Base-by-base conservation (phyloP, 2,113 vertebrate species). In the Brachirus orientalis region DNA sequence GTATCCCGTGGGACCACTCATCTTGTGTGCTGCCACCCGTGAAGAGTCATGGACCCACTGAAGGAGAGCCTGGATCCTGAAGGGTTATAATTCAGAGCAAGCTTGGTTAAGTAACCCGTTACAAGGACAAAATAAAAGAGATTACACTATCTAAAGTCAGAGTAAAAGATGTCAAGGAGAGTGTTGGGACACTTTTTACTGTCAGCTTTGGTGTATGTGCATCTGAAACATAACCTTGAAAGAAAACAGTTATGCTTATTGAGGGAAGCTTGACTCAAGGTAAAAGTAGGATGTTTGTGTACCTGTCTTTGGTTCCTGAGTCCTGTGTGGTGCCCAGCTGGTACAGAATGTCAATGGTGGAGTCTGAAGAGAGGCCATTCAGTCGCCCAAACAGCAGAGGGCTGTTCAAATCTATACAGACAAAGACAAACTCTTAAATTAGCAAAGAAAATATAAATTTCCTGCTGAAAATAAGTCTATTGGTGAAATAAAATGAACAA, bases 31-130 rank as follows among this genome's bases (percentile, higher is more conserved):
- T 18, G 97, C 98, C 65, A 98, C 94, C 81, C 91, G 91, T 0
- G 98, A 97, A 0, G 97, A 98, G 89, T 99, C 98, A 1, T 96
- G 95, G 45, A 99, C 98, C 98, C 98, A 99, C 87, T 98, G 96
- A 74, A 99, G 92, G 56, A 99, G 83, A 57, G 98, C 96, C 90
- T 99, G 96, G 90, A 99, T 98, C 92, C 98, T 99, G 66, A 1
- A 60, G 35, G 46, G 54, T 47, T 28, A 58, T 57, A 55, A 55
- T 57, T 20, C 33, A 77, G 14, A 65, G 7, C 11, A 36, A 13
- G 3, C 3, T 40, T n/a, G 6, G 13, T 45, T 58, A 36, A 76
- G 41, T 47, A 70, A 77, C 14, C 57, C 11, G 13, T 48, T 8
- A 63, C 10, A 5, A 11, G 8, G 1, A 55, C 43, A 3, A 33